Base-by-base conservation (phyloP, 2,888 invertebrate genomes). In the Loripinus fragilis region DNA sequence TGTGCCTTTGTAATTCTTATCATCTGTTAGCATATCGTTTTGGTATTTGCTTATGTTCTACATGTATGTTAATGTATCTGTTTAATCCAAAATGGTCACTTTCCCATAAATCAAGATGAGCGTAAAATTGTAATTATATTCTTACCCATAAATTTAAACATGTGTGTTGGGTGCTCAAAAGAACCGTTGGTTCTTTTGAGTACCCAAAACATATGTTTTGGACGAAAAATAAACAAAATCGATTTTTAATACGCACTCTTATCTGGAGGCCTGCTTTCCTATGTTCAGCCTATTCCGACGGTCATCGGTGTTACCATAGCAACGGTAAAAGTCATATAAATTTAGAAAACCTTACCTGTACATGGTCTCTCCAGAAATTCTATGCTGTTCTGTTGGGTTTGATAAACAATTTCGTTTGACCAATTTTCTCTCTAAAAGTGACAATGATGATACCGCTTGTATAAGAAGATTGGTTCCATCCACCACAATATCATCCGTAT, bases 401-500 rank as follows among this genome's bases (percentile, higher is more conserved):
- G 76, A 48, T 74, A 78, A 83, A 66, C 85, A 80, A 64, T 71
- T 71, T 28, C 80, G 71, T 38, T 69, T 35, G 25, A 75, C 60
- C 15, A 64, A 12, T 60, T 70, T 75, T 28, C 48, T 71, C 42
- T 85, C 73, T 15, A 30, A 1, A 52, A 70, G 64, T 23, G 80
- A 69, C 30, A 71, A 69, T 70, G 71, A 76, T 8, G 67, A n/a
- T 74, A 84, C 78, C 72, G 84, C 74, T 64, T 84, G 81, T 12
- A 81, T 71, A 66, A 84, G 74, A 65, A 84, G 71, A 66, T 86
- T 85, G 38, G 91, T 80, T 15, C 86, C 87, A 74, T 91, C 91
- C n/a, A 81, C 69, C 12, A 91, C 81, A 28, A 91, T 79, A 72
- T 91, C 89, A 45, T 86, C 85, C 45, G 86, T 66, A 71, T 87